Conservation (phyloP, 2,888 invertebrate species). For the Rotaria magnacalcarata region DNA sequence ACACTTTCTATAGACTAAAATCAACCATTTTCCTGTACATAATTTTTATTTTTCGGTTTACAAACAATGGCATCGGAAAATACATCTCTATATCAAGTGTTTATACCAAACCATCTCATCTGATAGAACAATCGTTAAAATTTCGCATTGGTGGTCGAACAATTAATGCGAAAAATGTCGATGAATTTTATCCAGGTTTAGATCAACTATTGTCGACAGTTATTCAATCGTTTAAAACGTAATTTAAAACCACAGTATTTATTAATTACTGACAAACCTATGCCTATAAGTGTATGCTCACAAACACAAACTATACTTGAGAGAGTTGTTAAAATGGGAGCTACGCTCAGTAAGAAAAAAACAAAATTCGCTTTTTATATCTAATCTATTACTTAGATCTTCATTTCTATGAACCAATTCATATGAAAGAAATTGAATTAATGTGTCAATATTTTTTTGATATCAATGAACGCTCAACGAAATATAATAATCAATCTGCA, state of each 20-base stretch:
- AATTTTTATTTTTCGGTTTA: neutral
- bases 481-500: constrained; percentile 33
- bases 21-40: neutral
- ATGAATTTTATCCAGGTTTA: constrained; percentile 14
- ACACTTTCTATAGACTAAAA: too few relatives aligned
- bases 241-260: constrained; percentile 34
- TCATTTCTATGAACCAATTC: constrained; percentile 23
- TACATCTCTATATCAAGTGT: neutral
- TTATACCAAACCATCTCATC: neutral
- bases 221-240: neutral
- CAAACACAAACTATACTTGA: neutral
- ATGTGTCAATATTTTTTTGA: neutral
- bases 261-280: constrained; percentile 16
- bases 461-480: neutral
- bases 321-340: neutral
- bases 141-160: constrained; percentile 4
- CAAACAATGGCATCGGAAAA: neutral
- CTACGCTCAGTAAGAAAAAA: neutral
- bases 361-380: too few relatives aligned
- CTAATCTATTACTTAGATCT: neutral
- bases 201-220: constrained; percentile 25
- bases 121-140: neutral
- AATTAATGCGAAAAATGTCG: constrained; percentile 27
- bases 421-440: constrained; percentile 19
- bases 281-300: neutral